Evolutionary conservation across 2,797 vertebrate species (phyloP).

Genomic region (Heterohyrax brucei): DNA sequence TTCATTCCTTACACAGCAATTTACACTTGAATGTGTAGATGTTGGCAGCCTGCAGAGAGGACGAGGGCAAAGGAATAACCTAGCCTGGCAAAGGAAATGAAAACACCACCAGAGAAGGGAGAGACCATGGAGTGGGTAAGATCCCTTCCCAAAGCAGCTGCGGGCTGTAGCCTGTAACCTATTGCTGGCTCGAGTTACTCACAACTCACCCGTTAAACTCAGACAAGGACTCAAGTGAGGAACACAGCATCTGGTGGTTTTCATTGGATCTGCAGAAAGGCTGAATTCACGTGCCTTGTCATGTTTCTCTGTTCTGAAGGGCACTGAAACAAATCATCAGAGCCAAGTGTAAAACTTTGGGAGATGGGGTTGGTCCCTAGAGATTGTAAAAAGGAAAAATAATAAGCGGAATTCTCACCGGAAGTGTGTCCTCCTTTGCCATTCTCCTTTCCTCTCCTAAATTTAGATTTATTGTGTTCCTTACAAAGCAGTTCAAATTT

Average conservation of each 20-base stretch:
- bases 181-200: neutral
- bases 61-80: neutral
- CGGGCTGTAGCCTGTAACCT: neutral
- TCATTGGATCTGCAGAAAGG: neutral
- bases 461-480: slow-evolving; percentile 53
- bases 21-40: neutral
- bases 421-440: neutral
- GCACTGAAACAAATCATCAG: neutral
- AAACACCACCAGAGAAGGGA: neutral
- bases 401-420: neutral
- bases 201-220: neutral
- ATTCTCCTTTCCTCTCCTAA: neutral
- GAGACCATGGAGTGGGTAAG: neutral
- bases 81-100: neutral
- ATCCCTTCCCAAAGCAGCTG: neutral
- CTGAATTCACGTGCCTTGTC: neutral
- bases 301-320: slow-evolving; percentile 1
- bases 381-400: slow-evolving; percentile 42
- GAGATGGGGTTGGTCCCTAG: neutral
- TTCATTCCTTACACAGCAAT: neutral
- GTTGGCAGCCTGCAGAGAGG: neutral
- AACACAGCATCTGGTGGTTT: neutral
- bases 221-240: neutral
- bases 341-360: neutral
- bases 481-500: slow-evolving; percentile 13